phyloP scores from a whole-genome alignment of 2,113 vertebrate species.

The Triplophysa dalaica region DNA sequence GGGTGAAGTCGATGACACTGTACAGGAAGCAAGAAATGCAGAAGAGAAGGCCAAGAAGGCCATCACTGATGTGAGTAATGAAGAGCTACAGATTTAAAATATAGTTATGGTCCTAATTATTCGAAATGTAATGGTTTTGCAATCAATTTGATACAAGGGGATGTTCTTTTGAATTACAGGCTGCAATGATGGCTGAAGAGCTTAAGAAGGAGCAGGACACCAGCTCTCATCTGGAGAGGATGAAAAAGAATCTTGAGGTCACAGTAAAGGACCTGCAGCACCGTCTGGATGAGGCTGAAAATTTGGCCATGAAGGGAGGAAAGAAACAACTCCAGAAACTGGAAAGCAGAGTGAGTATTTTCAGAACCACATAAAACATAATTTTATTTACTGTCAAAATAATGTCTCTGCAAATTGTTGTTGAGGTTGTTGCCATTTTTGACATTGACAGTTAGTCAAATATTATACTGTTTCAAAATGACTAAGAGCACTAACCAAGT shows the following conservation, averaged over 20 bases:
- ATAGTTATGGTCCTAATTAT: background rate
- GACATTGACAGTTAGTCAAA: too few relatives aligned
- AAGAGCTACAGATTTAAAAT: background rate
- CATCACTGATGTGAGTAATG: constrained; percentile 46
- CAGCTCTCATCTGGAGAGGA: constrained; percentile 87
- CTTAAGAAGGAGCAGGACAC: constrained; percentile 89
- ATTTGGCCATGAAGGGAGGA: constrained; percentile 82
- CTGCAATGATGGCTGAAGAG: constrained; percentile 87
- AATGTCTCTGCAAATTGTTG: background rate
- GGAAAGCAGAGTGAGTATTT: constrained; percentile 60
- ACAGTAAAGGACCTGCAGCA: constrained; percentile 80
- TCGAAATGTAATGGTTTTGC: background rate
- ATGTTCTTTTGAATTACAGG: constrained; percentile 54
- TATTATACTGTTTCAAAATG: too few relatives aligned
- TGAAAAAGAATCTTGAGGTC: constrained; percentile 95
- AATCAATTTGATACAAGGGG: too few relatives aligned
- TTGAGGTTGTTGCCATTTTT: background rate
- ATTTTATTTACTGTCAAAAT: too few relatives aligned
- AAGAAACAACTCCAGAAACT: constrained; percentile 87
- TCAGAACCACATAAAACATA: too few relatives aligned
- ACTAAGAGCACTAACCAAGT: too few relatives aligned
- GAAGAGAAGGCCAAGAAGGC: constrained; percentile 55
- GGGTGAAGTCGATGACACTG: constrained; percentile 50
- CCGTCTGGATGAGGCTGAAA: constrained; percentile 90
- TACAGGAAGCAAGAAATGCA: constrained; percentile 55